Evolutionary conservation across 2,888 invertebrate species (phyloP), one percentile per base, ranked within the genome.

Genomic region (Chrysomela aeneicollis): DNA sequence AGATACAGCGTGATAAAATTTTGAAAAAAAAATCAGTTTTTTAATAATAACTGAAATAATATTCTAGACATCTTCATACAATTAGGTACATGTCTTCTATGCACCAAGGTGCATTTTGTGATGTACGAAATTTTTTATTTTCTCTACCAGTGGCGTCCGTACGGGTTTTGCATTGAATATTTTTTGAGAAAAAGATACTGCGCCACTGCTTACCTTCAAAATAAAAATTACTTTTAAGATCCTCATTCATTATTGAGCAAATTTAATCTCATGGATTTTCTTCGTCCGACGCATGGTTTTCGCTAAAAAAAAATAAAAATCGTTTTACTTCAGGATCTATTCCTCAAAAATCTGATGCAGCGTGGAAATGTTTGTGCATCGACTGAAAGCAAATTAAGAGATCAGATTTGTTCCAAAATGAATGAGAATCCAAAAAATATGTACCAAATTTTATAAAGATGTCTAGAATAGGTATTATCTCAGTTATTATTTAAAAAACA

Each of bases 121-220:
- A 35, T 35, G 35, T 18, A 35, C 35, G 21, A 37, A 35, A 18
- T 12, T 37, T 35, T 55, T 37, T 5, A 35, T 55, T 55, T 19
- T 55, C 42, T 35, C 35, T 55, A 35, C 55, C 55, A 55, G 55
- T 55, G 55, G 55, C 37, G 35, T 37, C 35, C 32, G 35, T 51
- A 54, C 37, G 55, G 55, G 55, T 35, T 55, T 55, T 15, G 1
- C 15, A 42, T 42, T 42, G 15, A 42, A 15, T n/a, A 42, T 42
- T n/a, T 42, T 42, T 15, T 2, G 15, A 42, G 42, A 42, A 42
- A 42, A 42, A 15, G n/a, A 42, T 42, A 42, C 15, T 42, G n/a
- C 42, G 42, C 42, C 42, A 42, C 12, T 42, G 42, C 42, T 42
- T 15, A 10, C 42, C n/a, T 12, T 15, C 42, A 15, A 15, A 42